These are phyloP conservation scores for Aeoliscus strigatus DNA, from an alignment of 2,797 vertebrate genomes.

Conservation along the genomic window DNA sequence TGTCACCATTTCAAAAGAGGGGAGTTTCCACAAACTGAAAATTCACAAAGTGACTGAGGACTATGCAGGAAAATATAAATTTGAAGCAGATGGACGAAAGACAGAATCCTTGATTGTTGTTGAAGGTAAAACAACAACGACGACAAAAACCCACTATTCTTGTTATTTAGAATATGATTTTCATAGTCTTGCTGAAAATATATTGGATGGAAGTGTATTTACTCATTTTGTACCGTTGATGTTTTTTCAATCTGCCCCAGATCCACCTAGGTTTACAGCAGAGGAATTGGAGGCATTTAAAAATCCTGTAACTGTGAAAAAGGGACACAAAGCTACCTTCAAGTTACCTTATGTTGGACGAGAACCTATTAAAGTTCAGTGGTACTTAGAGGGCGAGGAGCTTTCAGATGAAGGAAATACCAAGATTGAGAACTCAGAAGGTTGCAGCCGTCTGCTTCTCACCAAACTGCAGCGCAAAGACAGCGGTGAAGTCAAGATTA, in stretches of 20 bases:
- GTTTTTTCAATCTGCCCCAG: too few species aligned
- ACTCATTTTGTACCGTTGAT: too few species aligned
- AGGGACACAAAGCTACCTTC: conserved; percentile 78
- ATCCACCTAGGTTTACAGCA: conserved; percentile 79
- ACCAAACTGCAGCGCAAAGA: conserved; percentile 80
- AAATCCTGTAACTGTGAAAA: conserved; percentile 76
- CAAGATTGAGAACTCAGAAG: conserved; percentile 72
- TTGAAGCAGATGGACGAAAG: conserved; percentile 83
- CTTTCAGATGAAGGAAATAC: conserved; percentile 66
- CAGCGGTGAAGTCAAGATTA: conserved; percentile 82
- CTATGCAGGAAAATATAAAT: conserved; percentile 83
- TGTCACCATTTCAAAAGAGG: conserved; percentile 75
- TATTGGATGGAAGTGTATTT: too few species aligned
- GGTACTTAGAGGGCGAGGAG: conserved; percentile 83
- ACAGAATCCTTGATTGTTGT: conserved; percentile 80
- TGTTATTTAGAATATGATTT: too few species aligned
- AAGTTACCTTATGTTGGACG: conserved; percentile 78
- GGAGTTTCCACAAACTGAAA: conserved; percentile 75
- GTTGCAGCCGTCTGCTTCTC: conserved; percentile 70
- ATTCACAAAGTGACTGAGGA: conserved; percentile 76
- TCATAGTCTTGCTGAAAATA: too few species aligned
- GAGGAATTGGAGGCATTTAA: conserved; percentile 72
- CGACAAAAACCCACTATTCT: too few species aligned
- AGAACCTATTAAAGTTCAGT: conserved; percentile 80
- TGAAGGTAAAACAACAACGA: conserved; percentile 78